phyloP scores from a whole-genome alignment of 2,797 vertebrate genomes.

The Hipposideros larvatus region DNA sequence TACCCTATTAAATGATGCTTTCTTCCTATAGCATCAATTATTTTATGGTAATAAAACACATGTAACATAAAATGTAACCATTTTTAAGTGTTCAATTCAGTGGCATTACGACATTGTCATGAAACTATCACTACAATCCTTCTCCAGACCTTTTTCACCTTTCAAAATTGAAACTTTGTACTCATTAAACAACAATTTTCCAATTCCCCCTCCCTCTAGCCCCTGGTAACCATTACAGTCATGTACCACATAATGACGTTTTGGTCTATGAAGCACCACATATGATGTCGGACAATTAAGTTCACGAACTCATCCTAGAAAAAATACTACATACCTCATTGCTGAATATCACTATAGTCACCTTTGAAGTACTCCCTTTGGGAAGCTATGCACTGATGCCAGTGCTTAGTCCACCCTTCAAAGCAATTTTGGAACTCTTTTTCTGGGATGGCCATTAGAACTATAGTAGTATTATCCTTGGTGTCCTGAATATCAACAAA shows the following conservation, averaged over 20 bases:
- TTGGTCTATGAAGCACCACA: not conserved
- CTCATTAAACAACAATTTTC: not conserved
- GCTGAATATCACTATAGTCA: too few relatives aligned
- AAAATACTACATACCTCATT: too few relatives aligned
- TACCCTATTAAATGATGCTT: not conserved
- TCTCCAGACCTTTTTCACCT: not conserved
- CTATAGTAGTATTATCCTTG: too few relatives aligned
- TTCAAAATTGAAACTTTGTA: not conserved
- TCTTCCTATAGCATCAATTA: not conserved
- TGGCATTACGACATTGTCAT: not conserved
- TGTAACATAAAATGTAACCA: not conserved
- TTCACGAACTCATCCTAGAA: too few relatives aligned
- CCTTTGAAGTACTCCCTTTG: too few relatives aligned
- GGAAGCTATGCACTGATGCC: too few relatives aligned
- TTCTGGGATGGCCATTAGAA: too few relatives aligned
- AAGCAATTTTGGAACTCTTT: too few relatives aligned
- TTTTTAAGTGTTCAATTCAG: not conserved
- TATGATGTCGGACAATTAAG: not conserved
- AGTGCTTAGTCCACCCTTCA: too few relatives aligned
- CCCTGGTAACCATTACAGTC: not conserved
- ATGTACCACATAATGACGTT: not conserved
- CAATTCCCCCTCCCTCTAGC: fast-evolving
- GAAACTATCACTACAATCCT: not conserved
- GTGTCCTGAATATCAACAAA: too few relatives aligned
- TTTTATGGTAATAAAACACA: not conserved